Percentiles rank a stretch among this genome's conserved stretches.
These are phyloP conservation scores for Argentina silus DNA, from an alignment of 2,797 vertebrate species.

Conservation along the genomic window DNA sequence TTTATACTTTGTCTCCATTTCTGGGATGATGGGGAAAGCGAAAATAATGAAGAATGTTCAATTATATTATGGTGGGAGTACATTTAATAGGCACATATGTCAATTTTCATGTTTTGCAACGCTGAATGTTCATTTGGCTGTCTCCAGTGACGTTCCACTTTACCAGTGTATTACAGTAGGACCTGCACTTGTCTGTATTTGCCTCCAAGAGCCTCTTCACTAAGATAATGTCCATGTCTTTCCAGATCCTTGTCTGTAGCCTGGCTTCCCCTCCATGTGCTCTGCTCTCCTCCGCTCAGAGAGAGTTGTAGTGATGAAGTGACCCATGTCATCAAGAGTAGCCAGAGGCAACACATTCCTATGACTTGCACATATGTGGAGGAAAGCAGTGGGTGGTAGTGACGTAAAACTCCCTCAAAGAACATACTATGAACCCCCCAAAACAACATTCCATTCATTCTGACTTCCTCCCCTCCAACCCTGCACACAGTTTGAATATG, in stretches of 20 bases:
- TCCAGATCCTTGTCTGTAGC: background rate
- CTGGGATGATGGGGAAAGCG: too few species aligned
- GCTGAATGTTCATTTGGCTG: too few species aligned
- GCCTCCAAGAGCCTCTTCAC: background rate
- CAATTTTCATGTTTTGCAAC: too few species aligned
- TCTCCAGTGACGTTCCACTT: too few species aligned
- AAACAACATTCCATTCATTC: conserved; percentile 76
- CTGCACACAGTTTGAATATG: background rate
- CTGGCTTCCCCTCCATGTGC: background rate
- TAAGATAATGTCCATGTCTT: background rate
- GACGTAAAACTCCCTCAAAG: conserved; percentile 81
- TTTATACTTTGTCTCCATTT: background rate
- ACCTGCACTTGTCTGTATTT: too few species aligned
- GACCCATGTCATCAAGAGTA: conserved; percentile 81
- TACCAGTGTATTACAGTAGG: too few species aligned
- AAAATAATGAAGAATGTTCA: too few species aligned
- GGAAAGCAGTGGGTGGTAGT: conserved; percentile 83
- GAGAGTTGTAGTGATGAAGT: conserved; percentile 57
- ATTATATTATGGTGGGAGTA: too few species aligned
- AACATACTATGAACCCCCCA: conserved; percentile 72
- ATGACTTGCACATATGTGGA: conserved; percentile 75
- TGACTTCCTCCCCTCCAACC: background rate
- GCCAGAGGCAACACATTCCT: conserved; percentile 76
- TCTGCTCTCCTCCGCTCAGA: background rate
- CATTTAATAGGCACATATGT: too few species aligned